phyloP scores from a whole-genome alignment of 30 jellyfish, hydroid and myxozoan genomes.

The Chrysaora quinquecirrha region DNA sequence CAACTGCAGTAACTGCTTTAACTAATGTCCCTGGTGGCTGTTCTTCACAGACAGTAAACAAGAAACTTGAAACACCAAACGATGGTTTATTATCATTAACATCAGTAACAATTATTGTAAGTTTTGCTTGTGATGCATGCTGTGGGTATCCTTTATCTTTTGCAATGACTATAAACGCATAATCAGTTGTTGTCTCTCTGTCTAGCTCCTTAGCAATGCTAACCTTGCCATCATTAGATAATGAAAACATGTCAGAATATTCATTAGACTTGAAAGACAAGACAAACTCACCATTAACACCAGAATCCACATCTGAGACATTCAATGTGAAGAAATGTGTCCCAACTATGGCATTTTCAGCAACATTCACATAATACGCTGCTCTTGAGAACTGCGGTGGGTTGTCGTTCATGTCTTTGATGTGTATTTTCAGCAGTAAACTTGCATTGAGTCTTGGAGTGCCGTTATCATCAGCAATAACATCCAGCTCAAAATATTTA shows the following conservation, averaged over 20 bases:
- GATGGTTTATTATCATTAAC: conserved; percentile 85
- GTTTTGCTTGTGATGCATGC: conserved; percentile 51
- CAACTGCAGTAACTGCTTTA: conserved; percentile 72
- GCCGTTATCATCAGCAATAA: conserved; percentile 83
- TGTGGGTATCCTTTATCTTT: conserved; percentile 84
- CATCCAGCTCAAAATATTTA: conserved; percentile 23
- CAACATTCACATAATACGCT: conserved; percentile 56
- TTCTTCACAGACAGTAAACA: conserved; percentile 82
- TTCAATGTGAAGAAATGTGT: conserved; percentile 41
- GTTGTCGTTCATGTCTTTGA: conserved; percentile 86
- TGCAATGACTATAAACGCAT: conserved; percentile 57
- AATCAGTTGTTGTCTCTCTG: conserved; percentile 65
- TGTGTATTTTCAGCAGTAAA: conserved; percentile 38
- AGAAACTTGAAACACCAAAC: conserved; percentile 56
- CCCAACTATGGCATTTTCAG: conserved; percentile 72
- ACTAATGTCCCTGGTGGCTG: conserved; percentile 88
- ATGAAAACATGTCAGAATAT: conserved; percentile 41
- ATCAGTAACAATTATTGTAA: conserved; percentile 80
- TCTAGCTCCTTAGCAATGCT: conserved; percentile 66
- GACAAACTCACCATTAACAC: conserved; percentile 70
- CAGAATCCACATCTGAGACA: conserved; percentile 95
- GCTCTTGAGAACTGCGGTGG: conserved; percentile 78
- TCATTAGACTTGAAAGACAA: conserved; percentile 20
- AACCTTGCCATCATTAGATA: conserved; percentile 62
- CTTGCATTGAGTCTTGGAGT: conserved; percentile 54